Conservation (phyloP, 1,140 invertebrate species). For the Metopolophium dirhodum region DNA sequence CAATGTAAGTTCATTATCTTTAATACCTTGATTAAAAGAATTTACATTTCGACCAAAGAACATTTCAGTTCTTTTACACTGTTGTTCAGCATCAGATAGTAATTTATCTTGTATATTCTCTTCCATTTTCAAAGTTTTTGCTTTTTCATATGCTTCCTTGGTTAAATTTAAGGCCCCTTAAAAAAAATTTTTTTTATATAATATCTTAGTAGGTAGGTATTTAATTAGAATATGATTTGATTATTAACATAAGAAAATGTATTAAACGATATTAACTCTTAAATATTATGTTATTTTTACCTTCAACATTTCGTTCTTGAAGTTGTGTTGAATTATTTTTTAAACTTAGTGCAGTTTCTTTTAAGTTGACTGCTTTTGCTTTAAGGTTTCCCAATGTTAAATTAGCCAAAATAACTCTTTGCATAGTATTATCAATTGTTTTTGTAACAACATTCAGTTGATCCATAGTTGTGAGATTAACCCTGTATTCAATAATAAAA, state of each 20-base stretch:
- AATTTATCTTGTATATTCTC: slow-evolving; percentile 65
- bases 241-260: not conserved
- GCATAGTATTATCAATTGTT: slow-evolving; percentile 77
- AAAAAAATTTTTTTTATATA: slow-evolving; percentile 37
- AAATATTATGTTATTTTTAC: slow-evolving; percentile 61
- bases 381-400: slow-evolving; percentile 78
- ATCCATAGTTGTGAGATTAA: slow-evolving; percentile 63
- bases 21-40: slow-evolving; percentile 74
- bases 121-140: slow-evolving; percentile 72
- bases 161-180: slow-evolving; percentile 87
- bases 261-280: not conserved
- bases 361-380: slow-evolving; percentile 74
- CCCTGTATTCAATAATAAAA: slow-evolving; percentile 53
- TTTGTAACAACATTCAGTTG: slow-evolving; percentile 69
- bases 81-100: slow-evolving; percentile 78
- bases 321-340: slow-evolving; percentile 87
- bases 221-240: not conserved
- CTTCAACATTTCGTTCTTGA: slow-evolving; percentile 94
- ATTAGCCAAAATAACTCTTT: slow-evolving; percentile 79
- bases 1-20: slow-evolving; percentile 74
- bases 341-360: slow-evolving; percentile 75
- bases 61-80: slow-evolving; percentile 82
- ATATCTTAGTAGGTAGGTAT: not conserved
- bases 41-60: slow-evolving; percentile 75
- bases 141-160: slow-evolving; percentile 76